A percentile compares a stretch with the other conserved stretches of the same genome.
These are phyloP conservation scores for Daphoenositta chrysoptera DNA, from an alignment of 2,113 vertebrate species.

Conservation along the genomic window DNA sequence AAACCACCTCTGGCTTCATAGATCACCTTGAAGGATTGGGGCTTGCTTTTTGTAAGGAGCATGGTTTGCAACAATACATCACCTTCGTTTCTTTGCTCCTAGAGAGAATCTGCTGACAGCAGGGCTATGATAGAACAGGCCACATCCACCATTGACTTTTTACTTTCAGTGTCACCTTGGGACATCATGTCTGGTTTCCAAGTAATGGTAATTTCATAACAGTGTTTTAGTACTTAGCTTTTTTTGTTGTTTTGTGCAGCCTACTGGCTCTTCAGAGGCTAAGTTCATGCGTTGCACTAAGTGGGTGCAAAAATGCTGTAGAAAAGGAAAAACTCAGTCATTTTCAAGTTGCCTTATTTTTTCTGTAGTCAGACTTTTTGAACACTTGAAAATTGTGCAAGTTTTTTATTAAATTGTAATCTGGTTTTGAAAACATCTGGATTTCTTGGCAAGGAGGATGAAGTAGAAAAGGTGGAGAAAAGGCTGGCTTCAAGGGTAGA, in stretches of 20 bases:
- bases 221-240: neutral
- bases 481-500: neutral
- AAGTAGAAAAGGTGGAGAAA: neutral
- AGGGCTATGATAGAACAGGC: neutral
- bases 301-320: neutral
- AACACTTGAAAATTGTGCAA: neutral
- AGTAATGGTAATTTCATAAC: neutral
- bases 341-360: neutral
- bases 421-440: neutral
- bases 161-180: constrained; percentile 40
- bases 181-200: neutral
- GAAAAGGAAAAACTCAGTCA: neutral
- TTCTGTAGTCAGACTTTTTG: neutral
- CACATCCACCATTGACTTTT: neutral
- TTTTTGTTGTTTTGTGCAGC: neutral
- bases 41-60: neutral
- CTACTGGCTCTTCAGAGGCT: neutral
- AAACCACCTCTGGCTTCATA: neutral
- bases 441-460: neutral
- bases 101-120: constrained; percentile 12
- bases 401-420: neutral
- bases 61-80: neutral
- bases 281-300: neutral
- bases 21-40: constrained; percentile 17
- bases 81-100: neutral